Base-by-base conservation (phyloP, 2,888 invertebrate genomes). In the Synergus japonicus region DNA sequence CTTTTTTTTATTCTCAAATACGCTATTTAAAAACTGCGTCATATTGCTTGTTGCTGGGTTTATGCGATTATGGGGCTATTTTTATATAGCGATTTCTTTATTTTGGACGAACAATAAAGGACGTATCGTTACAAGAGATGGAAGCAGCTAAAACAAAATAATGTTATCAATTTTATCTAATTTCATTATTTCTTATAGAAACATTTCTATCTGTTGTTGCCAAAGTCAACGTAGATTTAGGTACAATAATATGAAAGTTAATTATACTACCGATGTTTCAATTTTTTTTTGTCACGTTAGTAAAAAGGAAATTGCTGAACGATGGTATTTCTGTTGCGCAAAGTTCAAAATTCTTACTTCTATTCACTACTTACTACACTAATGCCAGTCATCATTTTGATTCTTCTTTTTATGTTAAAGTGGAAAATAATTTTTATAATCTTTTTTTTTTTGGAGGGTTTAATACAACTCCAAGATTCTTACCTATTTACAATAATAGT, bases 101-200 rank as follows among this genome's bases (percentile, higher is more conserved):
- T 8, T 67, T 69, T 22, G 29, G 69, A 69, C 15, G 46, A 29
- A 46, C 29, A 46, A 69, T 12, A 22, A 69, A 49, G 69, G 69
- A 29, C 69, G 46, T 49, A 22, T 69, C 29, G 69, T 49, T 69
- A 22, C 13, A 4, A 69, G 22, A 18, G 29, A 29, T 69, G 46
- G 46, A 69, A 69, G 46, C 29, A 44, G 46, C 69, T 69, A 29
- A 22, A 29, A 69, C 46, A 29, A 67, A 67, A 13, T 12, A 44
- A 49, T 7, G 4, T 49, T 65, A 4, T 29, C 22, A 18, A 18
- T 60, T 18, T 60, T 22, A 22, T 18, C 9, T 15, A 63, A 65
- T 65, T 65, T 67, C 22, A 63, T 18, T 44, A 46, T 12, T 44
- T 67, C 66, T 43, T 12, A 67, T 43, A 5, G 43, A 18, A 64